Evolutionary conservation across 1,140 invertebrate genomes (phyloP), one percentile per base, ranked within the genome.

Genomic region (Hylaeus volcanicus): DNA sequence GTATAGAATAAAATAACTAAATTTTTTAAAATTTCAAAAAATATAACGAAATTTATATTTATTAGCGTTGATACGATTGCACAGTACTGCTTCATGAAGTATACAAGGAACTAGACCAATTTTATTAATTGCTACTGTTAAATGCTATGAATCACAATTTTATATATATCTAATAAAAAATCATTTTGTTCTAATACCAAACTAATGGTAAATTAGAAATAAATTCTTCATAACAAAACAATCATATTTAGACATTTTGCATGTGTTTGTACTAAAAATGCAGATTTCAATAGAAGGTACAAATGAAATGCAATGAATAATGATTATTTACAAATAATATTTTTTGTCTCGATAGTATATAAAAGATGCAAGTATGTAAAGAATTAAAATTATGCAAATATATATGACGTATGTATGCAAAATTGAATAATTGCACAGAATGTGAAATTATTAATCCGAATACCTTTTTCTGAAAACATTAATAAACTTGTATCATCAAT

Each of bases 91-190:
- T 41, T 79, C 66, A 79, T 12, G 1, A 39, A 74, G 53, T 65
- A 73, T 6, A 26, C 9, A 58, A 74, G 43, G 37, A 65, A 65
- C 63, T 74, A 4, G 9, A 41, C 48, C 2, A 51, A 37, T 15
- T 60, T 37, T 56, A 45, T 58, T 45, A 60, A 3, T 26, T 14
- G 39, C 26, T 56, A 69, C 11, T 9, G 43, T 72, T 73, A 79
- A 79, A 72, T 74, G 60, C 51, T 79, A 74, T 45, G 12, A 64
- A 79, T 65, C 71, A 79, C 53, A 48, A 79, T 48, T 41, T 45
- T 1, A 41, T 58, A 51, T 37, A 68, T 2, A 45, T 5, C 64
- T 60, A 58, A 55, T 45, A 63, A 39, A 72, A 63, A 66, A 73
- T 1, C 48, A 51, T n/a, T 74, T 79, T 48, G 5, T 73, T 68